Evolutionary conservation across 2,797 vertebrate species (phyloP).

Genomic region (Odontamblyopus lacepedii): DNA sequence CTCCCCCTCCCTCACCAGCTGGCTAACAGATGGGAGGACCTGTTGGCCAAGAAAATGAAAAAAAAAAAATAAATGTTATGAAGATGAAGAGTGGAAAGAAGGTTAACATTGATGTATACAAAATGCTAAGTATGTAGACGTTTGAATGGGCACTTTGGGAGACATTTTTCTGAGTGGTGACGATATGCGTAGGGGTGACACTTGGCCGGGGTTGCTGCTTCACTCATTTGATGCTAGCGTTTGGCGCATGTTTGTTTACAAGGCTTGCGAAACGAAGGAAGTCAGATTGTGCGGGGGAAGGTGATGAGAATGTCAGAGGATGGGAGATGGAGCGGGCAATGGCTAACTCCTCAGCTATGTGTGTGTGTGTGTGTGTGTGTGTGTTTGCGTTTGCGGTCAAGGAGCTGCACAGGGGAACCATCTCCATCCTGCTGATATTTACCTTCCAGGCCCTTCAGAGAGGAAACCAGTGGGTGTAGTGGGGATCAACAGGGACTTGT

Average conservation of each 20-base stretch:
- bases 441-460: conserved; percentile 59
- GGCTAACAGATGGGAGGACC: conserved; percentile 75
- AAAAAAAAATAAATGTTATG: conserved; percentile 21
- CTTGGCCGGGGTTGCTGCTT: conserved; percentile 28
- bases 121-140: conserved; percentile 59
- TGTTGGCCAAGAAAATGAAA: conserved; percentile 62
- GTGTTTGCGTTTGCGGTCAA: conserved; percentile 39
- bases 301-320: conserved; percentile 61
- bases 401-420: conserved; percentile 45
- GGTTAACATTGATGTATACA: conserved; percentile 29
- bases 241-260: conserved; percentile 67
- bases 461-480: conserved; percentile 65
- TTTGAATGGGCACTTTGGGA: conserved; percentile 35
- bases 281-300: conserved; percentile 66
- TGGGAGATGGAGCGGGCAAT: conserved; percentile 41
- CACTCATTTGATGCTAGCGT: conserved; percentile 57
- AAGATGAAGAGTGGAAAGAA: conserved; percentile 27
- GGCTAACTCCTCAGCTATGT: conserved; percentile 21
- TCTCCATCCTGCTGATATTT: conserved; percentile 66
- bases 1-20: conserved; percentile 64
- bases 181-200: conserved; percentile 37
- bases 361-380: conserved; percentile 36
- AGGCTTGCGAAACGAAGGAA: conserved; percentile 63
- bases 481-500: conserved; percentile 61
- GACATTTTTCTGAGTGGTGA: conserved; percentile 26